Conservation (phyloP, 1,140 invertebrate species). For the Leptonema lineaticorne region DNA sequence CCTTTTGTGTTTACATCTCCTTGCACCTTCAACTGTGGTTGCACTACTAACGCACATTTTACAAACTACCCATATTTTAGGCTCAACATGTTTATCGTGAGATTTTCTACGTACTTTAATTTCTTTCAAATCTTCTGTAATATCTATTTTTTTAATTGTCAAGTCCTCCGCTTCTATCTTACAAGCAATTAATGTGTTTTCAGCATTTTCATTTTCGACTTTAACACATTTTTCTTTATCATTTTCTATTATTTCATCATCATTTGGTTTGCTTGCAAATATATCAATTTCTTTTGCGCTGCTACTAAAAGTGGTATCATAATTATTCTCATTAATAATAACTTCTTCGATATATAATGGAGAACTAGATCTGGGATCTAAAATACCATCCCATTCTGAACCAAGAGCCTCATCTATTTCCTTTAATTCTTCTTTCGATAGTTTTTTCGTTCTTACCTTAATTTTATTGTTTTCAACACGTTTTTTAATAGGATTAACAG, state of each 20-base stretch:
- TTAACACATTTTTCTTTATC: neutral
- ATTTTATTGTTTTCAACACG: slow-evolving; percentile 28
- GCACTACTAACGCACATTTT: neutral
- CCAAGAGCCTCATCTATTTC: slow-evolving; percentile 35
- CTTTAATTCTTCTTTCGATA: slow-evolving; percentile 30
- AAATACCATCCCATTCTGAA: slow-evolving; percentile 29
- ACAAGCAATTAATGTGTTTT: neutral
- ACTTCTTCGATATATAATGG: slow-evolving; percentile 4
- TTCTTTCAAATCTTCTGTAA: too few species aligned
- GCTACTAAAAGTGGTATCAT: neutral
- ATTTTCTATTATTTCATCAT: neutral
- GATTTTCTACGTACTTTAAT: too few species aligned
- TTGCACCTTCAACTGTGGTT: neutral
- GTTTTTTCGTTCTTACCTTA: slow-evolving; percentile 30
- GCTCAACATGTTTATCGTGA: neutral
- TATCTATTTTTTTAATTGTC: too few species aligned
- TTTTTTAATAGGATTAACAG: slow-evolving; percentile 31
- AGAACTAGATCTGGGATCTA: neutral
- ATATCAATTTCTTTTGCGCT: neutral
- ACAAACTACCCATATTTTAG: neutral
- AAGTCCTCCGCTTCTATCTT: neutral
- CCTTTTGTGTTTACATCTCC: slow-evolving; percentile 14
- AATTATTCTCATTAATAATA: neutral
- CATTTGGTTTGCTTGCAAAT: neutral
- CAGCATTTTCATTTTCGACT: neutral